These are phyloP conservation scores for Lydus trimaculatus DNA, from an alignment of 2,888 invertebrate species.

Conservation along the genomic window DNA sequence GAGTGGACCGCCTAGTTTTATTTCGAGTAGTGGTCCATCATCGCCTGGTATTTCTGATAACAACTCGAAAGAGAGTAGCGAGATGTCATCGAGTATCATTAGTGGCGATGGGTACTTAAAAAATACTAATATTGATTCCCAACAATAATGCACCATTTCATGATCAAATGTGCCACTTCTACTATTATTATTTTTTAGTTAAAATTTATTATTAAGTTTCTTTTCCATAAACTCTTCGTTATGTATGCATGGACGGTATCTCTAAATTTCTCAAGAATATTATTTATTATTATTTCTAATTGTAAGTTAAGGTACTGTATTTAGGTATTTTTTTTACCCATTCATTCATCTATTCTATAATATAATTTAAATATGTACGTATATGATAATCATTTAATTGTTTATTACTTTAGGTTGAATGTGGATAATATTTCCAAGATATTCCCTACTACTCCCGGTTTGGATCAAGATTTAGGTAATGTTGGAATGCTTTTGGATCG, in stretches of 20 bases:
- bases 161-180: not conserved
- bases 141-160: slow-evolving; percentile 3
- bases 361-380: not conserved
- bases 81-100: slow-evolving; percentile 68
- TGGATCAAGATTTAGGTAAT: slow-evolving; percentile 65
- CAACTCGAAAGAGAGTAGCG: slow-evolving; percentile 67
- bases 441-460: slow-evolving; percentile 63
- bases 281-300: slow-evolving; percentile 1
- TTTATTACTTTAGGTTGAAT: slow-evolving; percentile 49
- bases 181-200: slow-evolving; percentile 4
- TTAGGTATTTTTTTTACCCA: slow-evolving; percentile 4
- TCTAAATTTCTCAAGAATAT: slow-evolving; percentile 2
- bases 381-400: not conserved
- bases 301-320: slow-evolving; percentile 21
- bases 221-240: not conserved
- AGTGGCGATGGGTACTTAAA: slow-evolving; percentile 68
- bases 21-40: slow-evolving; percentile 83
- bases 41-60: slow-evolving; percentile 74
- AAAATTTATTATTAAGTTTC: not conserved
- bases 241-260: slow-evolving; percentile 3
- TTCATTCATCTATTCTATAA: not conserved
- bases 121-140: slow-evolving; percentile 25
- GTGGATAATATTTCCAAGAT: slow-evolving; percentile 61
- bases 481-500: slow-evolving; percentile 61
- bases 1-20: slow-evolving; percentile 86